Evolutionary conservation across 2,888 invertebrate genomes (phyloP), one percentile per base, ranked within the genome.

Genomic region (Pemphredon lugubris): DNA sequence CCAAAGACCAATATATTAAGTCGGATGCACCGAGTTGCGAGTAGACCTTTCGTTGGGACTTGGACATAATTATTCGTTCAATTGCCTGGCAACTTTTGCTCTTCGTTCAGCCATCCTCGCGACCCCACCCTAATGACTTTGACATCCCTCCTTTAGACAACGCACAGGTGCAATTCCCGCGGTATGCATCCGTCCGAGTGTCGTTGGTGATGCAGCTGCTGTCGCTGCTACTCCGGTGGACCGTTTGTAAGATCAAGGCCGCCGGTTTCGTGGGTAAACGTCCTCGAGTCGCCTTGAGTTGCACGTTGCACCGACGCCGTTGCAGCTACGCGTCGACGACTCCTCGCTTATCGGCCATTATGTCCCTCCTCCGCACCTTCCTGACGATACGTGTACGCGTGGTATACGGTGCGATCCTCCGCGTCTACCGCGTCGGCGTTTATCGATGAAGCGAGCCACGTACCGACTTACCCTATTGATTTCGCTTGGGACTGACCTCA

Each of bases 231-330:
- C 73, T 70, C 73, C 80, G n/a, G 73, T 73, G 83, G 75, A 83
- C 79, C 82, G 77, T 84, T 84, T 81, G 69, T 75, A 84, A 84
- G 84, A 85, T 85, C 84, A 85, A 85, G 85, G 84, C 79, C 84
- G 84, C 54, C 61, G 73, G 77, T 78, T 85, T 81, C 76, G 78
- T 84, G 75, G 84, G 85, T 84, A 84, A 85, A 85, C 79, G 84
- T 85, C 83, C 84, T 83, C 79, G 69, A 69, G 57, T 81, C 70
- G 75, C 78, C 79, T 83, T 82, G 82, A 79, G 69, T 74, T 71
- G 72, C 67, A 53, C 64, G 64, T 64, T 69, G 66, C 69, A 64
- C 48, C 58, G 54, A 54, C 47, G 48, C 21, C 57, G 58, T 72
- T 47, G 37, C 68, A 40, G 50, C 55, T 20, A 26, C 58, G 26